Conservation (phyloP, 2,113 vertebrate species). For the Camelus dromedarius region DNA sequence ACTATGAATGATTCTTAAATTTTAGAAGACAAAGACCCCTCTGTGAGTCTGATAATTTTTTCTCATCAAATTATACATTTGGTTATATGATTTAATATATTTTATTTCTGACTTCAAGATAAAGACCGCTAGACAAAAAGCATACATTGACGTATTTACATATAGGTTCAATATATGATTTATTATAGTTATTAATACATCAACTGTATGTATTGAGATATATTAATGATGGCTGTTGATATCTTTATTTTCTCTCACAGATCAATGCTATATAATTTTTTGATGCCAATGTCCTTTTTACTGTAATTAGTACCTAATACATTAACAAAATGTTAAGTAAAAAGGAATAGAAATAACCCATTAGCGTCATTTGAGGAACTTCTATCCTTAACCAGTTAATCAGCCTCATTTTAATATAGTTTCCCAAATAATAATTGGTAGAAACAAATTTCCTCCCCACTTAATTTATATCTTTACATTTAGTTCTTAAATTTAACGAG, state of each 20-base stretch:
- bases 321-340: neutral
- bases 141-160: neutral
- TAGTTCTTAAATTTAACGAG: neutral
- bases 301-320: neutral
- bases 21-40: neutral
- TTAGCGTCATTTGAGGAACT: neutral
- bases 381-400: neutral
- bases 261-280: neutral
- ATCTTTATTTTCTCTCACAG: neutral
- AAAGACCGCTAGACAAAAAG: neutral
- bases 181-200: neutral
- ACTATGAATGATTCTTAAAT: neutral
- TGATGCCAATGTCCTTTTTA: neutral
- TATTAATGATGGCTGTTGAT: neutral
- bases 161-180: neutral
- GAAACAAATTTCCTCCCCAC: neutral
- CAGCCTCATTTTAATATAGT: neutral
- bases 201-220: neutral
- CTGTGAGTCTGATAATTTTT: neutral
- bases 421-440: slow-evolving; percentile 22
- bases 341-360: neutral
- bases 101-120: neutral
- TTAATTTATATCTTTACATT: slow-evolving; percentile 7
- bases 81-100: neutral
- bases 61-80: neutral